Evolutionary conservation across 1,140 invertebrate genomes (phyloP).

Genomic region (Metopolophium dirhodum): DNA sequence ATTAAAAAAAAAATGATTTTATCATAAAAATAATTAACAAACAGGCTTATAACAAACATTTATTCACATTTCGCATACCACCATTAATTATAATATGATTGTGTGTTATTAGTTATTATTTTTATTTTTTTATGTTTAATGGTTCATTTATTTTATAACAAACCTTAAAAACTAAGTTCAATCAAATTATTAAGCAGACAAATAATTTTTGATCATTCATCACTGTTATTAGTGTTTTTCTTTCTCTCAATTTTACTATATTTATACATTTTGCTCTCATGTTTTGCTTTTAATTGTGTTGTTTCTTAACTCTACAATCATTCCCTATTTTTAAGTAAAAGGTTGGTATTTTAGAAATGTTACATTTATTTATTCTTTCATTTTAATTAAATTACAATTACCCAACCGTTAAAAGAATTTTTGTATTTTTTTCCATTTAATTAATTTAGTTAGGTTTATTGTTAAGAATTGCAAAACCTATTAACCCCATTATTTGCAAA

Average conservation of each 20-base stretch:
- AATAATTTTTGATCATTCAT: not conserved
- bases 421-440: not conserved
- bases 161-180: not conserved
- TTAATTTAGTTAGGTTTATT: not conserved
- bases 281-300: not conserved
- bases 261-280: not conserved
- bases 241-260: not conserved
- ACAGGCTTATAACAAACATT: not conserved
- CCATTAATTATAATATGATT: not conserved
- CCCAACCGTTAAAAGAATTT: too few relatives aligned
- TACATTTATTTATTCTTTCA: too few relatives aligned
- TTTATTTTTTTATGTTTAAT: not conserved
- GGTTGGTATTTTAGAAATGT: not conserved
- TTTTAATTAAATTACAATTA: not conserved
- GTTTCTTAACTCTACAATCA: not conserved
- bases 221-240: not conserved
- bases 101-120: not conserved
- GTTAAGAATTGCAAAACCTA: not conserved
- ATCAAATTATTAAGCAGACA: not conserved
- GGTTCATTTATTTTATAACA: not conserved
- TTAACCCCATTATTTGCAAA: not conserved
- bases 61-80: not conserved
- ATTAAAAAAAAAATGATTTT: not conserved
- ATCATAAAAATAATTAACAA: not conserved
- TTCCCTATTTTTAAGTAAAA: not conserved